These are phyloP conservation scores for Agrotis ipsilon DNA, from an alignment of 2,888 invertebrate genomes.

Conservation along the genomic window DNA sequence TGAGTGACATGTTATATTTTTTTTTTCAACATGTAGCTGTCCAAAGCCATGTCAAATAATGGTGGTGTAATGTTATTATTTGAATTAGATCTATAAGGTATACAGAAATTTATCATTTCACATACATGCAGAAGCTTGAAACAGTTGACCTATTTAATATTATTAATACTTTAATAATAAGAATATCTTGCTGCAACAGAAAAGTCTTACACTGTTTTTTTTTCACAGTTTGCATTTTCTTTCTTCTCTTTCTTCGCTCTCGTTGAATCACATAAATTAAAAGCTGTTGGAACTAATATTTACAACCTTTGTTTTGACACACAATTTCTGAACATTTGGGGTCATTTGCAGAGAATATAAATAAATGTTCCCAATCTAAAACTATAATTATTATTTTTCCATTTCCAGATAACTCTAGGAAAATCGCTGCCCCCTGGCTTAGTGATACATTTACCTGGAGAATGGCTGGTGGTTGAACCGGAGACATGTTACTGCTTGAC, in stretches of 20 bases:
- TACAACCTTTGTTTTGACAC: too few relatives aligned
- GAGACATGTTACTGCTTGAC: constrained; percentile 90
- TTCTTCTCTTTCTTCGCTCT: background rate
- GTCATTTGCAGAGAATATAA: background rate
- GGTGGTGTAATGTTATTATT: too few relatives aligned
- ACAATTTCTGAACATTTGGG: background rate
- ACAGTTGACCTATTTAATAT: background rate
- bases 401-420: constrained; percentile 81
- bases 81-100: background rate
- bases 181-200: background rate
- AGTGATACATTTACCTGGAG: constrained; percentile 90
- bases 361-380: background rate
- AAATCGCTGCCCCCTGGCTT: constrained; percentile 90
- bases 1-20: too few relatives aligned
- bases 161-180: background rate
- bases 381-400: background rate
- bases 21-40: too few relatives aligned
- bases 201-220: too few relatives aligned
- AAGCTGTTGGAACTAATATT: too few relatives aligned
- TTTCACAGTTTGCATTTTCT: too few relatives aligned
- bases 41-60: background rate
- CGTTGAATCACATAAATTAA: too few relatives aligned
- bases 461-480: constrained; percentile 89
- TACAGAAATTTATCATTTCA: background rate
- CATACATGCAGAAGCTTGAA: background rate